Percentiles rank a stretch among this genome's conserved stretches.
phyloP scores from a whole-genome alignment of 2,113 vertebrate genomes.

The Campylomormyrus tamandua region DNA sequence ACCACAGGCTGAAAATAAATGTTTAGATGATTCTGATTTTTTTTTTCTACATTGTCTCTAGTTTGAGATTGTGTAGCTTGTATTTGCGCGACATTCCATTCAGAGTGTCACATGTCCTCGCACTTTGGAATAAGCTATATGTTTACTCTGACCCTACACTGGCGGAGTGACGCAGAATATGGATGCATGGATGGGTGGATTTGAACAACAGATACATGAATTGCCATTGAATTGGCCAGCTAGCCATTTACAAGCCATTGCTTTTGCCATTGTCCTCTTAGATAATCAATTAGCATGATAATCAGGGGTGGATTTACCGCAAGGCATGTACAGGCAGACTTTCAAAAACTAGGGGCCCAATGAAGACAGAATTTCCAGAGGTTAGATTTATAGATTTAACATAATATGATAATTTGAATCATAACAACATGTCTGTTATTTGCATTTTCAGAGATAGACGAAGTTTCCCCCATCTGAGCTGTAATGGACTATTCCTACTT shows the following conservation, averaged over 20 bases:
- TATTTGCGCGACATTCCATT: not conserved
- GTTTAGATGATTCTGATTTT: not conserved
- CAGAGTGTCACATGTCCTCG: not conserved
- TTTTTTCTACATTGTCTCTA: not conserved
- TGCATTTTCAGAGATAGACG: not conserved
- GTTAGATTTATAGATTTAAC: not conserved
- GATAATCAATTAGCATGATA: not conserved
- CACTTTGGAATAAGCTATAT: not conserved
- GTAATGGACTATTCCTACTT: not conserved
- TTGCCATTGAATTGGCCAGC: not conserved
- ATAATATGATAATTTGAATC: not conserved
- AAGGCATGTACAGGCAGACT: not conserved
- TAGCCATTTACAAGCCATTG: not conserved
- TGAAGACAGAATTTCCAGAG: not conserved
- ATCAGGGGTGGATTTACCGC: not conserved
- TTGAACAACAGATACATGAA: not conserved
- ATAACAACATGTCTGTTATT: not conserved
- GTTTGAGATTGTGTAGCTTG: not conserved
- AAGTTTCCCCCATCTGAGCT: not conserved
- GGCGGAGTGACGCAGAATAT: not conserved
- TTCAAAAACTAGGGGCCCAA: not conserved
- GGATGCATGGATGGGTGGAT: not conserved
- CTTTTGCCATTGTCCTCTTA: not conserved
- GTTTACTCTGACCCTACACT: not conserved
- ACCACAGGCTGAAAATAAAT: not conserved